These are phyloP conservation scores for Spea multiplicata DNA, from an alignment of 2,113 vertebrate species.

Conservation along the genomic window DNA sequence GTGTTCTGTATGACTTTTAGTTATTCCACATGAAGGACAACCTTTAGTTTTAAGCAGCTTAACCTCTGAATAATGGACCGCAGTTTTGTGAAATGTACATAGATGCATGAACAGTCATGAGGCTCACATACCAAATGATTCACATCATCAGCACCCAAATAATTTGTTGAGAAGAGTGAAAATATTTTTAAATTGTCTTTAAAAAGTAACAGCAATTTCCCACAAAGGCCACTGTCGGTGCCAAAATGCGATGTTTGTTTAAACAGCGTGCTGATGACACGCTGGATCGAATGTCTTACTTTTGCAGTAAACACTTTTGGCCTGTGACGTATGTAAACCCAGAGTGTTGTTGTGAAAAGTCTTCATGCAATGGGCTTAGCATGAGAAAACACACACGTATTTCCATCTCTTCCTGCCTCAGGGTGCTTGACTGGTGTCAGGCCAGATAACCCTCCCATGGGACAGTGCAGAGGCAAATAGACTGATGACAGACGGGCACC, in stretches of 20 bases:
- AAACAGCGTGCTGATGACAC: conserved; percentile 32
- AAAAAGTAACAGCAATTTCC: conserved; percentile 22
- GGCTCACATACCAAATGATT: conserved; percentile 11
- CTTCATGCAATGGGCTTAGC: conserved; percentile 50
- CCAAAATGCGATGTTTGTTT: not conserved
- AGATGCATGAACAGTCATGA: conserved; percentile 12
- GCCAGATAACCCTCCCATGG: conserved; percentile 37
- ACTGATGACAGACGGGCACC: conserved; percentile 43
- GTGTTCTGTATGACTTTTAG: conserved; percentile 23
- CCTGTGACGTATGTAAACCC: conserved; percentile 41
- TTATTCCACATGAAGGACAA: conserved; percentile 35
- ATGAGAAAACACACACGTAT: conserved; percentile 52
- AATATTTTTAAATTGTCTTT: conserved; percentile 5
- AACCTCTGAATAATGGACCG: conserved; percentile 36
- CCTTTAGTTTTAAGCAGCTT: conserved; percentile 10
- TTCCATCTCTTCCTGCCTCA: conserved; percentile 45
- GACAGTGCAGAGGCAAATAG: conserved; percentile 15
- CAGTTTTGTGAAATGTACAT: conserved; percentile 30
- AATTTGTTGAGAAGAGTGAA: not conserved
- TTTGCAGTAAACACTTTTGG: not conserved
- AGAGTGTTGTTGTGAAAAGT: conserved; percentile 57
- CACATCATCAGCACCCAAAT: not conserved
- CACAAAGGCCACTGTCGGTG: conserved; percentile 25
- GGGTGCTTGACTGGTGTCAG: conserved; percentile 44
- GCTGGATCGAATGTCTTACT: conserved; percentile 30